Evolutionary conservation across 2,888 invertebrate genomes (phyloP).

Genomic region (Rhorus exstirpatorius): DNA sequence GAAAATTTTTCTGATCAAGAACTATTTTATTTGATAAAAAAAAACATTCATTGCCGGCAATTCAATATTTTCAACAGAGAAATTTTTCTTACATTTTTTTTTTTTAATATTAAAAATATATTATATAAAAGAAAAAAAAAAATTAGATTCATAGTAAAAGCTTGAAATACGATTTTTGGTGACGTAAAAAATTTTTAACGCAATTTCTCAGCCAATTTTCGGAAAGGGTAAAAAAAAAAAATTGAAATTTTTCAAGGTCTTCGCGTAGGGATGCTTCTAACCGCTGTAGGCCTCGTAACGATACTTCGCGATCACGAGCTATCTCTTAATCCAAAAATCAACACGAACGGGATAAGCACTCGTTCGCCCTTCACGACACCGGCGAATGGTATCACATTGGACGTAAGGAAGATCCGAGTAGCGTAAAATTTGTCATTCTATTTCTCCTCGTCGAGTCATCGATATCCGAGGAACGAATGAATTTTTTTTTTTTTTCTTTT

Average conservation of each 20-base stretch:
- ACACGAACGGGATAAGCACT: slow-evolving; percentile 62
- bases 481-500: too few relatives aligned
- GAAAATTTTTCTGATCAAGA: too few relatives aligned
- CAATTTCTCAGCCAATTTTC: too few relatives aligned
- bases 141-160: neutral
- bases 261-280: slow-evolving; percentile 77
- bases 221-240: too few relatives aligned
- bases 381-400: slow-evolving; percentile 70
- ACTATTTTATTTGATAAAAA: too few relatives aligned
- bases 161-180: neutral
- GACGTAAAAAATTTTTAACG: neutral
- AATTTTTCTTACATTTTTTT: too few relatives aligned
- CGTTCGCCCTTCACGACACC: slow-evolving; percentile 73
- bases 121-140: too few relatives aligned
- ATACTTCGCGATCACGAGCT: slow-evolving; percentile 78
- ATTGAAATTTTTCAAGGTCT: slow-evolving; percentile 70
- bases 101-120: too few relatives aligned
- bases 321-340: slow-evolving; percentile 71
- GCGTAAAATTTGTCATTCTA: neutral
- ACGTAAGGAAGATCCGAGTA: slow-evolving; percentile 67
- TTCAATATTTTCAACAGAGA: too few relatives aligned
- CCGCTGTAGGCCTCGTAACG: slow-evolving; percentile 75
- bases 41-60: too few relatives aligned
- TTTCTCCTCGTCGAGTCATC: neutral
- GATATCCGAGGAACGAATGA: neutral